Evolutionary conservation across 2,888 invertebrate genomes (phyloP).

Genomic region (Camptogramma bilineatum): DNA sequence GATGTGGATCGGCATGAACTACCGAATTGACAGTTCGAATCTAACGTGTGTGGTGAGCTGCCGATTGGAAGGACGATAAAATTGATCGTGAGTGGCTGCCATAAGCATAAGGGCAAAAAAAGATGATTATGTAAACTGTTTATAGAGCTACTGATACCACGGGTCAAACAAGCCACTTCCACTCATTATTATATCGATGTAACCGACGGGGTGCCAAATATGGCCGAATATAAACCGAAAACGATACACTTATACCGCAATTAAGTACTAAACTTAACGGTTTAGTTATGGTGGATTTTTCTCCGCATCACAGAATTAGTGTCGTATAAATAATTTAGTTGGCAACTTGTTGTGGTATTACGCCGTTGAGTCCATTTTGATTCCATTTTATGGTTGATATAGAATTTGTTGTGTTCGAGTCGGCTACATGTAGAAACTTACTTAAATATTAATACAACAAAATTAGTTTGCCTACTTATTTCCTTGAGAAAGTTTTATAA

Average conservation of each 20-base stretch:
- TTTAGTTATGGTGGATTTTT: slow-evolving; percentile 51
- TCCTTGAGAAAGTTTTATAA: too few species aligned
- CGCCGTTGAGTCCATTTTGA: slow-evolving; percentile 13
- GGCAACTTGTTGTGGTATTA: slow-evolving; percentile 35
- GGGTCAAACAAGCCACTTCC: not conserved
- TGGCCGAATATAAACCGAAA: slow-evolving; percentile 52
- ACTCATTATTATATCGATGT: not conserved
- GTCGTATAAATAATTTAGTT: slow-evolving; percentile 28
- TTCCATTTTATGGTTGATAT: slow-evolving; percentile 24
- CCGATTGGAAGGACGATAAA: too few species aligned
- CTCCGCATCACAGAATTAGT: slow-evolving; percentile 43
- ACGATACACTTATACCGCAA: slow-evolving; percentile 39
- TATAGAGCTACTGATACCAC: too few species aligned
- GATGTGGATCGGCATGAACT: too few species aligned
- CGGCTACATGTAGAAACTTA: not conserved
- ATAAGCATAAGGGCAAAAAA: too few species aligned
- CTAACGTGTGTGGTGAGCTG: too few species aligned
- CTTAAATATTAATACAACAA: not conserved
- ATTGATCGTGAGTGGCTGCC: too few species aligned
- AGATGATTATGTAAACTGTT: too few species aligned
- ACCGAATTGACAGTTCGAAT: too few species aligned
- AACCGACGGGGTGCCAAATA: slow-evolving; percentile 57
- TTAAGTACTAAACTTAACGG: slow-evolving; percentile 54
- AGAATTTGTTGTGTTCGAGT: not conserved
- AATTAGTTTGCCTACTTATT: too few species aligned